These are phyloP conservation scores for Apotomis turbidana DNA, from an alignment of 2,888 invertebrate species.

Conservation along the genomic window DNA sequence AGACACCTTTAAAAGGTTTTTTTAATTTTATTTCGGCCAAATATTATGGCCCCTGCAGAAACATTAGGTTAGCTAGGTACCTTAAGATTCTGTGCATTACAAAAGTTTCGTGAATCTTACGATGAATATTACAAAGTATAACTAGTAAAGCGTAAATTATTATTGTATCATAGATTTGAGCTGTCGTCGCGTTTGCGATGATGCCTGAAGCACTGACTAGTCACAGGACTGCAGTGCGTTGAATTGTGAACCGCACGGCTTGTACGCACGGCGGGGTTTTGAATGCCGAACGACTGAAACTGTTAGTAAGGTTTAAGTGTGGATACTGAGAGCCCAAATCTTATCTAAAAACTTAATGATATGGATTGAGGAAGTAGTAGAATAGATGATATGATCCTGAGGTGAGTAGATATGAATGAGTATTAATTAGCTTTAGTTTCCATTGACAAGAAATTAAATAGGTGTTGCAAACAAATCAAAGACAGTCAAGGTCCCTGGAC, in stretches of 20 bases:
- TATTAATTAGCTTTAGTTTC: neutral
- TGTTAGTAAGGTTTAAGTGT: neutral
- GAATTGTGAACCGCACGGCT: conserved; percentile 17
- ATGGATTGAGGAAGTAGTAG: no score
- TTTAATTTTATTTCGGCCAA: neutral
- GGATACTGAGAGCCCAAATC: conserved; percentile 14
- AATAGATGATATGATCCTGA: no score
- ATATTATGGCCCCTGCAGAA: conserved; percentile 16
- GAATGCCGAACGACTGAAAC: neutral
- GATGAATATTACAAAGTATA: conserved; percentile 49
- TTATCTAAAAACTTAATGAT: no score
- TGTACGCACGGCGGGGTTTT: neutral
- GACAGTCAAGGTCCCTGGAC: no score
- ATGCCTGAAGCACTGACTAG: conserved; percentile 31
- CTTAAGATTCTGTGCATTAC: conserved; percentile 65
- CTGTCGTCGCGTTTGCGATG: conserved; percentile 15
- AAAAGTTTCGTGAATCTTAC: conserved; percentile 62
- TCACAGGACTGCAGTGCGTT: conserved; percentile 11
- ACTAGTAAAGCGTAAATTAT: conserved; percentile 79
- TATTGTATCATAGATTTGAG: conserved; percentile 70
- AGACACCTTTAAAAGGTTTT: conserved; percentile 15
- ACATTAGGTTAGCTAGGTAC: conserved; percentile 20
- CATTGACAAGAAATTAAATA: neutral
- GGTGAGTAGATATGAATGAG: neutral
- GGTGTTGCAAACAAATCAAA: no score